These are phyloP conservation scores for Aphelenchoides avenae DNA, from an alignment of 1,140 invertebrate species.

Conservation along the genomic window DNA sequence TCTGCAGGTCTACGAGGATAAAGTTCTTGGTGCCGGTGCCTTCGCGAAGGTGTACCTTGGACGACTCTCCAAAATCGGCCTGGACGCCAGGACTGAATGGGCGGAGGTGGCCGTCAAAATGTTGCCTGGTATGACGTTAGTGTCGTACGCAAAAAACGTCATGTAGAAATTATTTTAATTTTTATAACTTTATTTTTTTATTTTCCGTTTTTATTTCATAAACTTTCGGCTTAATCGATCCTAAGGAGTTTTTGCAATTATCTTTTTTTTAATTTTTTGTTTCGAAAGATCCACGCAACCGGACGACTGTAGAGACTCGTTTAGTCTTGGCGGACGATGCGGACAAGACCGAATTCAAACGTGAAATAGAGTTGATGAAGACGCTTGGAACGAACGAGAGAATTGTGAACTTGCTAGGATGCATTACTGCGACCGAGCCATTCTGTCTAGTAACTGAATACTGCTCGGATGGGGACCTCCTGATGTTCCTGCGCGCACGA, in stretches of 20 bases:
- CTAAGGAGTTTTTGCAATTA: too few species aligned
- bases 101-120: slow-evolving; percentile 62
- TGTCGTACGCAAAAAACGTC: too few species aligned
- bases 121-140: slow-evolving; percentile 59
- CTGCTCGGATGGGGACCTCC: slow-evolving; percentile 61
- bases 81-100: too few species aligned
- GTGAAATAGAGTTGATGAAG: slow-evolving; percentile 64
- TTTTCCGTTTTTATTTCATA: too few species aligned
- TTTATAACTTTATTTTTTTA: too few species aligned
- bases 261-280: too few species aligned
- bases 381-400: slow-evolving; percentile 61
- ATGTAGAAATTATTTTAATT: too few species aligned
- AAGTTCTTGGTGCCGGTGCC: slow-evolving; percentile 53
- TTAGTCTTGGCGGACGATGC: slow-evolving; percentile 60
- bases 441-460: slow-evolving; percentile 63
- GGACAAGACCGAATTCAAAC: slow-evolving; percentile 60
- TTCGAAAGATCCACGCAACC: too few species aligned
- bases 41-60: slow-evolving; percentile 57
- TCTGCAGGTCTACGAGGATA: slow-evolving; percentile 57
- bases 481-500: slow-evolving; percentile 59
- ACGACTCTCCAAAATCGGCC: slow-evolving; percentile 48
- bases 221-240: too few species aligned
- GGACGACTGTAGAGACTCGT: slow-evolving; percentile 12
- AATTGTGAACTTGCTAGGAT: slow-evolving; percentile 63
- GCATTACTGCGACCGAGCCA: slow-evolving; percentile 61